Evolutionary conservation across 2,113 vertebrate genomes (phyloP), one percentile per base, ranked within the genome.

Genomic region (Rhynchopsitta pachyrhyncha): DNA sequence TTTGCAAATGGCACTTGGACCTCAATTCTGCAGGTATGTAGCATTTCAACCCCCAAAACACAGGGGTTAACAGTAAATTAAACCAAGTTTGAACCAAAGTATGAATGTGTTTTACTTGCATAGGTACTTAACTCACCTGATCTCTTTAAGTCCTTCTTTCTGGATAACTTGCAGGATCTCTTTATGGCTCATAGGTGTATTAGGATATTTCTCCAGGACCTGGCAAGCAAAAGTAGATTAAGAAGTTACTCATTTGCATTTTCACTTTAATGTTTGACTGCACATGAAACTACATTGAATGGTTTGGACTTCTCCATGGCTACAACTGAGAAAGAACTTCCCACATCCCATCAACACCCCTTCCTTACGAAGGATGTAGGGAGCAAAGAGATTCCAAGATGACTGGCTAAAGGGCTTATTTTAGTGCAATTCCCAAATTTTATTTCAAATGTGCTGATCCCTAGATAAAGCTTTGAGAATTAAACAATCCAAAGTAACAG

Each of bases 161-260:
- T 99, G 99, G 98, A 99, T 99, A 59, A 99, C 99, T 86, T 99
- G 99, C 63, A 99, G 98, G 98, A 99, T 99, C 97, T 99, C 99
- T 95, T 99, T 99, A 98, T 99, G 99, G 98, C 99, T 99, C 99
- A 99, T 99, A 12, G 99, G 99, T 63, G 99, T 99, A 94, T 99
- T 99, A 6, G 99, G 99, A 50, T 99, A 99, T 97, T 99, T 99
- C 97, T 99, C 99, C 97, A 99, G 98, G 95, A 99, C 99, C 99
- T 99, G 95, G 71, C 31, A 95, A 96, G 77, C 17, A 94, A 97
- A 85, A 52, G 95, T 0, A 95, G 63, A 94, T 46, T 1, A 53
- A 97, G 44, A 50, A 70, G 19, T 97, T 15, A 95, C 8, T 60
- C 12, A 25, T 70, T 6, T 47, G 79, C 27, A 42, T 20, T 28